These are phyloP conservation scores for Synaphobranchus kaupii DNA, from an alignment of 2,797 vertebrate species.

Conservation along the genomic window DNA sequence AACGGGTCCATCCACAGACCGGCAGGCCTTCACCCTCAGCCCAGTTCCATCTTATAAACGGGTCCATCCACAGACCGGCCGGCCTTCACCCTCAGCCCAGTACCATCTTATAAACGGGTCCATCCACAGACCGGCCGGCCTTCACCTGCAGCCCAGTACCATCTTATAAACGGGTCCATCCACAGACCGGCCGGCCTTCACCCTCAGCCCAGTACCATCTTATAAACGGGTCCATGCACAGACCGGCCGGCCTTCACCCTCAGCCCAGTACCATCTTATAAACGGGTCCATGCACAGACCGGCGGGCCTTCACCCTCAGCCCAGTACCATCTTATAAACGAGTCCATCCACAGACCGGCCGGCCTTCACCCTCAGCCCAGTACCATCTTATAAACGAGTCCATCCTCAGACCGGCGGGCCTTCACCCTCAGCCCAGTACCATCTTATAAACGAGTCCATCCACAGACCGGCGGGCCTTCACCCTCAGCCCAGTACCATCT, in stretches of 20 bases:
- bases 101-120: background rate
- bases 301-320: background rate
- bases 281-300: background rate
- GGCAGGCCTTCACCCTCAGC: background rate
- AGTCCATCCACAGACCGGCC: background rate
- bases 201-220: background rate
- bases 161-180: background rate
- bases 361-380: background rate
- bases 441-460: background rate
- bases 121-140: background rate
- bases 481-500: background rate
- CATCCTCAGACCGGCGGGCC: background rate
- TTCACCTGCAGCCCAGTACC: background rate
- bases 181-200: background rate
- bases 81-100: background rate
- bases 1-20: background rate
- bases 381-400: background rate
- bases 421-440: background rate
- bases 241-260: background rate
- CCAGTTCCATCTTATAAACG: background rate
- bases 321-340: background rate
- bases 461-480: background rate
- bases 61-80: background rate
- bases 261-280: background rate
- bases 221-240: background rate